Evolutionary conservation across 2,113 vertebrate genomes (phyloP), one percentile per base, ranked within the genome.

Genomic region (Ciconia boyciana): DNA sequence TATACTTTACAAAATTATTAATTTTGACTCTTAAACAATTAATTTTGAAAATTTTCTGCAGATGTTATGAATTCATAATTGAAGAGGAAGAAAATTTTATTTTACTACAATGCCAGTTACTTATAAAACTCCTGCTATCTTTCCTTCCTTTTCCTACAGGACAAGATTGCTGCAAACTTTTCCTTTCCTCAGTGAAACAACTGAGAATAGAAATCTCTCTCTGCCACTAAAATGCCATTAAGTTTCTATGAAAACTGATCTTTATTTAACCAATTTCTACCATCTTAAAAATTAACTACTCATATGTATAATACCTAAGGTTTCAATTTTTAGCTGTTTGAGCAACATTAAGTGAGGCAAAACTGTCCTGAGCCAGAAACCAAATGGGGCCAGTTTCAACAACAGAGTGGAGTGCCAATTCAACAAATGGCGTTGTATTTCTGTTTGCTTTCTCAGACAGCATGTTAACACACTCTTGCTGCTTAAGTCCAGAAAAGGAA

Each of bases 211-310:
- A 94, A 95, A 83, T 51, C 5, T 52, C 52, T 39, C 24, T 60
- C n/a, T 48, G 51, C 13, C 46, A 55, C 46, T 57, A 48, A 44
- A 75, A 64, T 25, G 14, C 48, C 29, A 62, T 61, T 83, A 81
- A 87, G 34, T 48, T 90, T n/a, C 60, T 83, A 31, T 32, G 60
- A 96, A 96, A 95, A 75, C 46, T 65, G n/a, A 43, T 70, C 77
- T 82, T 62, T 71, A 83, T 74, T 94, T 91, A 81, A 89, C 16
- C 21, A 85, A 57, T 80, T 95, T 69, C 58, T 77, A 70, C n/a
- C 22, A 54, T 34, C 84, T 87, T 80, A 91, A 95, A 95, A 95
- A 91, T 58, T 85, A 75, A 72, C 34, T 74, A 72, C 20, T 79
- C 4, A 0, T 68, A 85, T 83, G 26, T 61, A 87, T 90, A 93